Evolutionary conservation across 1,140 invertebrate species (phyloP).

Genomic region (Leptinotarsa defecta): DNA sequence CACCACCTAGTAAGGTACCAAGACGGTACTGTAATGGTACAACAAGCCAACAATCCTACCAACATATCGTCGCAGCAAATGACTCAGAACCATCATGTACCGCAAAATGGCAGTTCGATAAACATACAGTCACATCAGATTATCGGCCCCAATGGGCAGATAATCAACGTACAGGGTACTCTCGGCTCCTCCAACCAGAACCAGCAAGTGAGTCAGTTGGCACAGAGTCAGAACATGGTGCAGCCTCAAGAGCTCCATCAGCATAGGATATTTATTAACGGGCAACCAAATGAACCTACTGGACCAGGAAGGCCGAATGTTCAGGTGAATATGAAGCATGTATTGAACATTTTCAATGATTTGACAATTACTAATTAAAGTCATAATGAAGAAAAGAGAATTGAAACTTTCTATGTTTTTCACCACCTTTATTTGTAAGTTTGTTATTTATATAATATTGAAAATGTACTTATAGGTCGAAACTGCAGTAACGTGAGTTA

Average conservation of each 20-base stretch:
- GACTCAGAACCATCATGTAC: conserved; percentile 41
- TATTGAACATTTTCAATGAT: too few species aligned
- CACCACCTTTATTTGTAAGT: too few species aligned
- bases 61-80: conserved; percentile 43
- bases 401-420: too few species aligned
- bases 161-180: conserved; percentile 60
- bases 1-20: conserved; percentile 51
- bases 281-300: conserved; percentile 51
- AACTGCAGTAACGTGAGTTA: too few species aligned
- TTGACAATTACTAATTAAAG: too few species aligned
- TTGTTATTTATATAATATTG: too few species aligned
- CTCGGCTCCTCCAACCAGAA: conserved; percentile 42
- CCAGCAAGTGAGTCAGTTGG: conserved; percentile 34
- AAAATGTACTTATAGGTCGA: too few species aligned
- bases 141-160: conserved; percentile 62
- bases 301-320: conserved; percentile 52
- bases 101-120: conserved; percentile 37
- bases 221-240: conserved; percentile 44
- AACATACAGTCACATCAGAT: conserved; percentile 56
- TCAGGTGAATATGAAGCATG: conserved; percentile 11
- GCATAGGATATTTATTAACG: conserved; percentile 50
- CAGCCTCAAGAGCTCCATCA: conserved; percentile 30
- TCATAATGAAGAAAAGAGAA: too few species aligned
- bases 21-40: conserved; percentile 49
- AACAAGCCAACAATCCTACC: conserved; percentile 35